These are phyloP conservation scores for Mythimna albipuncta DNA, from an alignment of 2,888 invertebrate species.

Conservation along the genomic window DNA sequence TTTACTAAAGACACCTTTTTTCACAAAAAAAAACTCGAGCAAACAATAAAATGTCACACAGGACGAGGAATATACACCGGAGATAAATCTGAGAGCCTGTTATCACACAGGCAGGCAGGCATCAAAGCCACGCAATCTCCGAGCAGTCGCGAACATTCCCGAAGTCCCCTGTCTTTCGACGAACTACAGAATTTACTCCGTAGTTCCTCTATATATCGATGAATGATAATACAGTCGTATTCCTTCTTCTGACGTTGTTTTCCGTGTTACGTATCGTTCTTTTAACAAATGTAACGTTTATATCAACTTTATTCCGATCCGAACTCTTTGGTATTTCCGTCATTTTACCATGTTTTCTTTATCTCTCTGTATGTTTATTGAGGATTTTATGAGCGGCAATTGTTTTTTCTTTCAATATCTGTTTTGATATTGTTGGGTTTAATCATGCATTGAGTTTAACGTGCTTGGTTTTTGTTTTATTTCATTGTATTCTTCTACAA, in stretches of 20 bases:
- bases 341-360: conserved; percentile 44
- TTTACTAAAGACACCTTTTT: conserved; percentile 22
- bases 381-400: conserved; percentile 49
- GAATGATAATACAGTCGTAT: conserved; percentile 57
- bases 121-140: conserved; percentile 64
- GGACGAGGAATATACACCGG: conserved; percentile 41
- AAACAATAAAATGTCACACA: conserved; percentile 48
- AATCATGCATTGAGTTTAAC: conserved; percentile 3
- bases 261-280: conserved; percentile 41
- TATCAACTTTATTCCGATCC: conserved; percentile 51
- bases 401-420: conserved; percentile 41
- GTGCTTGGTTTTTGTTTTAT: background rate
- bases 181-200: conserved; percentile 42
- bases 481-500: background rate
- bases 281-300: conserved; percentile 63
- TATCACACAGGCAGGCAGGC: conserved; percentile 42
- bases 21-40: conserved; percentile 7
- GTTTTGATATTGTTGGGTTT: conserved; percentile 18
- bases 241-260: conserved; percentile 49
- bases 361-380: conserved; percentile 50
- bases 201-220: conserved; percentile 47
- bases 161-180: conserved; percentile 42
- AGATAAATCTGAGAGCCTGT: conserved; percentile 52
- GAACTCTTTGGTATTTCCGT: conserved; percentile 48
- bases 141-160: conserved; percentile 44